Evolutionary conservation across 2,888 invertebrate genomes (phyloP).

Genomic region (Dasypogon diadema): DNA sequence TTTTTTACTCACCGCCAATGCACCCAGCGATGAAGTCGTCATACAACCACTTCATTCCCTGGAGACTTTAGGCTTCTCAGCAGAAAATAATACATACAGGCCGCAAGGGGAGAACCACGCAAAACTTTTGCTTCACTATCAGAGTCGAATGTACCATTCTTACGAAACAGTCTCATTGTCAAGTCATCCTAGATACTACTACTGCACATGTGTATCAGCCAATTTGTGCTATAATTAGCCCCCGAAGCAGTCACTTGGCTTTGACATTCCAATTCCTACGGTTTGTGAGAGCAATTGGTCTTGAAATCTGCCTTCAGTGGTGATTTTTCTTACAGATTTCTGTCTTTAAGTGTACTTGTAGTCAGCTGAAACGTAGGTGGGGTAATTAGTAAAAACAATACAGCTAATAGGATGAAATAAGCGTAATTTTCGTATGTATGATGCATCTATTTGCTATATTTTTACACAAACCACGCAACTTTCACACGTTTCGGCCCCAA

Average conservation of each 20-base stretch:
- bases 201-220: not conserved
- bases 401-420: too few species aligned
- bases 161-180: conserved; percentile 24
- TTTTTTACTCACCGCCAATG: conserved; percentile 70
- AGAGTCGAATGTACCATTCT: not conserved
- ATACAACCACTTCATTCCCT: conserved; percentile 65
- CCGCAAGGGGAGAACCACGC: not conserved
- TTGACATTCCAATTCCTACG: not conserved
- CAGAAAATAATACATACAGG: conserved; percentile 9
- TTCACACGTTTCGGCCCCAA: too few species aligned
- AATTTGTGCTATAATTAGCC: conserved; percentile 26
- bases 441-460: too few species aligned
- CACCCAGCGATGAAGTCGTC: conserved; percentile 73
- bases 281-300: not conserved
- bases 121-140: not conserved
- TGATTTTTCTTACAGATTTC: too few species aligned
- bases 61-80: not conserved
- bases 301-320: too few species aligned
- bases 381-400: too few species aligned
- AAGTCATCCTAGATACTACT: not conserved
- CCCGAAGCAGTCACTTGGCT: not conserved
- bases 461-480: too few species aligned
- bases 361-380: too few species aligned
- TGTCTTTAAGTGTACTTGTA: too few species aligned
- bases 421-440: too few species aligned